Base-by-base conservation (phyloP, 2,888 invertebrate genomes). In the Eupithecia dodoneata region DNA sequence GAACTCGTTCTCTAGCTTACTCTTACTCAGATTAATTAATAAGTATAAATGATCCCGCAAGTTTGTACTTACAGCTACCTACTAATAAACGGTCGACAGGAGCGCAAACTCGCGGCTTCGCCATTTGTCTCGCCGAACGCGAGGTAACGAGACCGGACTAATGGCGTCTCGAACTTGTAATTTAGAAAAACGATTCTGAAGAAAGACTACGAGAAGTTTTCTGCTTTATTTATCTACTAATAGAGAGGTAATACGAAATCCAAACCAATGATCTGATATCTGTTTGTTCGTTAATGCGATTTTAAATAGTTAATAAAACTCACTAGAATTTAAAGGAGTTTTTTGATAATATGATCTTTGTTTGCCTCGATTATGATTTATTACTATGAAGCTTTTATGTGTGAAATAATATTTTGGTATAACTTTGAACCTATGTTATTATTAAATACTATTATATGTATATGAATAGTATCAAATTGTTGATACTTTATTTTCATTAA, bases 11-110 rank as follows among this genome's bases (percentile, higher is more conserved):
- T 30, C 30, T 30, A 59, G 12, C 30, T 42, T 66, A 42, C 42
- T 42, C 42, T 42, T 13, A 6, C 7, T 76, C 81, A 78, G 84
- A 80, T 87, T 86, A 87, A 85, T 88, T 85, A 13, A 89, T 91
- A 89, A 81, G 87, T 89, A 90, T 89, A 90, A 91, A 91, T 90
- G 91, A 90, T 90, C 86, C 85, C 76, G 83, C 86, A 90, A 91
- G 89, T 91, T 90, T 85, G 88, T 87, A 91, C 10, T 3, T 63
- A 63, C 30, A 30, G 30, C 30, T 63, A 12, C 90, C 91, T 90
- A 90, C 85, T 90, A 89, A 92, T 89, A 91, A 91, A 92, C 89
- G 89, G 83, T 81, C 82, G 83, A 85, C 81, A 83, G 85, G 86
- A 84, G 86, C 86, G 89, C 85, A 86, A 87, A 87, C 88, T 87